A percentile compares a stretch with the other conserved stretches of the same genome.
phyloP scores from a whole-genome alignment of 2,888 invertebrate genomes.

The Troides helena region DNA sequence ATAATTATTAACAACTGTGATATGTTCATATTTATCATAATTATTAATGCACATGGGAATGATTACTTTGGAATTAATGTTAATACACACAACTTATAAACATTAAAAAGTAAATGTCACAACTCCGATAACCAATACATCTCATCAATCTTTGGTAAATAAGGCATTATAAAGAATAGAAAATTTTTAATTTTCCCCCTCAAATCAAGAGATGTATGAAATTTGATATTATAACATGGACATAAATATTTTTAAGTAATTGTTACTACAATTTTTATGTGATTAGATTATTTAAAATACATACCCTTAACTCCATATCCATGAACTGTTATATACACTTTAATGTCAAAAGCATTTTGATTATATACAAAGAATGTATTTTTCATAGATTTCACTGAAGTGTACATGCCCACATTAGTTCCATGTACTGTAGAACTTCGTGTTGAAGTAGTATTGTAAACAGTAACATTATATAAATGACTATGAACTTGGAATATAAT shows the following conservation, averaged over 20 bases:
- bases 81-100: too few species aligned
- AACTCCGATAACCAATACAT: neutral
- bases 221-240: too few species aligned
- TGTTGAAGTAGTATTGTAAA: slow-evolving; percentile 64
- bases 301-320: slow-evolving; percentile 75
- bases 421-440: slow-evolving; percentile 71
- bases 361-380: slow-evolving; percentile 69
- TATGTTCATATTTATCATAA: neutral
- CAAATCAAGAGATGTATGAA: too few species aligned
- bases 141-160: too few species aligned
- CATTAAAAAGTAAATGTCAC: neutral
- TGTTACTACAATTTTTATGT: too few species aligned
- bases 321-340: slow-evolving; percentile 73
- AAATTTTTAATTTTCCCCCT: too few species aligned
- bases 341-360: slow-evolving; percentile 52
- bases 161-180: too few species aligned
- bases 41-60: neutral
- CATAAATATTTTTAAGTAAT: too few species aligned
- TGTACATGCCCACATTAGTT: slow-evolving; percentile 82
- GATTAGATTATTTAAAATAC: slow-evolving; percentile 28
- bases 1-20: too few species aligned
- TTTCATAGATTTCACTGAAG: slow-evolving; percentile 42
- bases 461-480: slow-evolving; percentile 76
- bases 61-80: neutral
- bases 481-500: slow-evolving; percentile 84